Base-by-base conservation (phyloP, 1,140 invertebrate genomes). In the Solenopsis invicta region DNA sequence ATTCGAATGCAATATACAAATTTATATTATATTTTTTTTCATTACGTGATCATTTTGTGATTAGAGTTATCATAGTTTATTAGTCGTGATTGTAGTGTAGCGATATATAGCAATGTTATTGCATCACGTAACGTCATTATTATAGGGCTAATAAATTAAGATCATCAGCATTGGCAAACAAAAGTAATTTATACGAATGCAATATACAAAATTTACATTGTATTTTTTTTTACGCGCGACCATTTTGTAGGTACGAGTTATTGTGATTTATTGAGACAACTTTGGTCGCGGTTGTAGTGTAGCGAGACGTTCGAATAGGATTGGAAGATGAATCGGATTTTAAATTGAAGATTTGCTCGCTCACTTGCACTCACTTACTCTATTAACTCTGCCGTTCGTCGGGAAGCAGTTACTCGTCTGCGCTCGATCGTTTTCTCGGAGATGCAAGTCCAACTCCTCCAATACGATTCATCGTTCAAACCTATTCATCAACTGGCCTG, bases 301-400 rank as follows among this genome's bases (percentile, higher is more conserved):
- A 21, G 37, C 54, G 52, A 10, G 52, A 10, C 52, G 66, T 37
- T 62, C 41, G n/a, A 74, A 74, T 48, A 18, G 67, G n/a, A 84
- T 75, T 37, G 80, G 52, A 84, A 75, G 80, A 84, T 75, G 80
- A 75, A 84, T 84, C 80, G 80, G 69, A 75, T 61, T 75, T 84
- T 84, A 75, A 84, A 84, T 75, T 75, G 80, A 75, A 61, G 69
- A 84, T 84, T 84, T 75, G 80, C 69, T 84, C 80, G 69, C 80
- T 74, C 80, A 50, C 80, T 84, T 72, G 80, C 67, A n/a, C 52
- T 59, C 80, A 59, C 52, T 82, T 82, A 82, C 80, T 74, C 80
- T 48, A 82, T 74, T 82, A 82, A 74, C 41, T 81, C 16, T 13
- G 16, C 16, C 21, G 37, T 59, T 59, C 48, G 77, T 54, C 41